Evolutionary conservation across 2,888 invertebrate species (phyloP).

Genomic region (Dendrolimus houi): DNA sequence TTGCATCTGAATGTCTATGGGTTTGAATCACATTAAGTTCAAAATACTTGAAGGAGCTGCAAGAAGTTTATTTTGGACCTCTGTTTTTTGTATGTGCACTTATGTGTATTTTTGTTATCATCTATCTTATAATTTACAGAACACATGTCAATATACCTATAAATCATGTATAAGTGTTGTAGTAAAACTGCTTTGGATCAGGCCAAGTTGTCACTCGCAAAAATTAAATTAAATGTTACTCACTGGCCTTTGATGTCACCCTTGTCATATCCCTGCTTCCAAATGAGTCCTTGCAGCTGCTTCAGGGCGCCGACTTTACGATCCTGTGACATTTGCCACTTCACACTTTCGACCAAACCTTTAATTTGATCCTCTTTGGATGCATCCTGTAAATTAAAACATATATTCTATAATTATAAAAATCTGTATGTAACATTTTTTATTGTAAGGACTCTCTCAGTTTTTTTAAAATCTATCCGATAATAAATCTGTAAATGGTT

Average conservation of each 20-base stretch:
- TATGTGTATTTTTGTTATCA: too few species aligned
- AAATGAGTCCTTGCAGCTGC: constrained; percentile 92
- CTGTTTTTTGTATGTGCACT: too few species aligned
- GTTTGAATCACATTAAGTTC: too few species aligned
- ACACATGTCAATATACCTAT: neutral
- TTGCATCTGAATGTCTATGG: too few species aligned
- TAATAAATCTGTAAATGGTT: too few species aligned
- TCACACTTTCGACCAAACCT: constrained; percentile 81
- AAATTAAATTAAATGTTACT: constrained; percentile 55
- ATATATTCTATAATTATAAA: constrained; percentile 3
- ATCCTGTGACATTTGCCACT: constrained; percentile 89
- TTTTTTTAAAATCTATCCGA: too few species aligned
- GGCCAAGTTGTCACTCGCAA: too few species aligned
- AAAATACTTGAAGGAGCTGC: too few species aligned
- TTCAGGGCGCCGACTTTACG: constrained; percentile 89
- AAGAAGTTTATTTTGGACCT: too few species aligned
- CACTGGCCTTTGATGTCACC: constrained; percentile 92
- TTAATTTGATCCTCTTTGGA: constrained; percentile 73
- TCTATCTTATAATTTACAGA: constrained; percentile 1
- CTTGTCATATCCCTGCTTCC: constrained; percentile 88
- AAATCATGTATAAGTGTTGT: too few species aligned
- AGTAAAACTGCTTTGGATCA: too few species aligned
- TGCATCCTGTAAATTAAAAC: constrained; percentile 47
- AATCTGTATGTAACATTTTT: neutral
- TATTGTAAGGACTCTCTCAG: too few species aligned